These are phyloP conservation scores for Smittia aterrima DNA, from an alignment of 2,888 invertebrate genomes.

Conservation along the genomic window DNA sequence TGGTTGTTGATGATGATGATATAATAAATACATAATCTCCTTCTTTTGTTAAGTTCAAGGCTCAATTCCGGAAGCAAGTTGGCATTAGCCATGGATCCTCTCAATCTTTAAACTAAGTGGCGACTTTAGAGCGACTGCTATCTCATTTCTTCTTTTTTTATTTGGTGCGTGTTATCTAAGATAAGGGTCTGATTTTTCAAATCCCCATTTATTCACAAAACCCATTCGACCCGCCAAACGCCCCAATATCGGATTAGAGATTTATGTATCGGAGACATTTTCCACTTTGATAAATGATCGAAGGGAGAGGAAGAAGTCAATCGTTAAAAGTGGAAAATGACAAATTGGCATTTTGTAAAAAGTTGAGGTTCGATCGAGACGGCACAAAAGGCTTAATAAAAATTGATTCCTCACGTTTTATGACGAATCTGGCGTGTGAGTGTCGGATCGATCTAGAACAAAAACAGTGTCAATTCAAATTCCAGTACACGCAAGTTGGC, in stretches of 20 bases:
- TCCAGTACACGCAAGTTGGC: background rate
- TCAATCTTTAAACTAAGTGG: slow-evolving; percentile 7
- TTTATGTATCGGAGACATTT: slow-evolving; percentile 8
- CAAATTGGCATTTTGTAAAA: slow-evolving; percentile 1
- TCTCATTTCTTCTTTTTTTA: background rate
- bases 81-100: too few relatives aligned
- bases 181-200: background rate
- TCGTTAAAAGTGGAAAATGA: slow-evolving; percentile 4
- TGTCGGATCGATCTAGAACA: background rate
- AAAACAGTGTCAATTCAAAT: background rate
- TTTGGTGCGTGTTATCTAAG: background rate
- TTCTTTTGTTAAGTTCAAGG: too few relatives aligned
- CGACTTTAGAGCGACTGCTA: background rate
- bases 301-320: background rate
- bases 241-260: background rate
- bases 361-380: too few relatives aligned
- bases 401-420: background rate
- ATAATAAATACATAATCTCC: too few relatives aligned
- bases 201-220: background rate
- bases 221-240: background rate
- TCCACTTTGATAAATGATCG: slow-evolving; percentile 8
- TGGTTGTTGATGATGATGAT: too few relatives aligned
- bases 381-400: background rate
- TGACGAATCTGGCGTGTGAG: background rate
- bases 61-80: too few relatives aligned